Percentiles rank a stretch among this genome's conserved stretches.
Evolutionary conservation across 2,113 vertebrate genomes (phyloP).

Genomic region (Balaenoptera acutorostrata): DNA sequence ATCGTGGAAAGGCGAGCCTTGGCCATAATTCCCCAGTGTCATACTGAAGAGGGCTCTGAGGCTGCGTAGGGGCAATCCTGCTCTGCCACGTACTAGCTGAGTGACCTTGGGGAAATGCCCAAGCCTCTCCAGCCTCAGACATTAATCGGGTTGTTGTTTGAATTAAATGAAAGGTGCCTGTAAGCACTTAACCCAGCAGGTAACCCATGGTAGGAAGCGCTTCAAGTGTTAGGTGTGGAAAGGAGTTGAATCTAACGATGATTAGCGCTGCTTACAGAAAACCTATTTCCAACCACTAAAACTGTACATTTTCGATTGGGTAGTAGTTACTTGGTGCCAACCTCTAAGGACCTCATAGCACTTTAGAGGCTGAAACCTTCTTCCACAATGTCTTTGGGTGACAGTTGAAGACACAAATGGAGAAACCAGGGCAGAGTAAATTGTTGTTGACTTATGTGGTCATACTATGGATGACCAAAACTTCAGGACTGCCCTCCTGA

Average conservation of each 20-base stretch:
- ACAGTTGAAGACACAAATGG: neutral
- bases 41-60: accelerated
- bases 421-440: neutral
- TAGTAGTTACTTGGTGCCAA: neutral
- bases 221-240: neutral
- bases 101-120: neutral
- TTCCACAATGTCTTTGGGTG: neutral
- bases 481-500: neutral
- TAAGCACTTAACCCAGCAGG: neutral
- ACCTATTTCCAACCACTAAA: neutral
- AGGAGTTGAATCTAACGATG: neutral
- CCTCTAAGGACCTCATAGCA: neutral
- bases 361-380: neutral
- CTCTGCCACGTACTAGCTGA: neutral
- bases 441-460: too few species aligned
- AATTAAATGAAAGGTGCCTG: neutral
- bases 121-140: neutral
- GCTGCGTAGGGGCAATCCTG: neutral
- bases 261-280: neutral
- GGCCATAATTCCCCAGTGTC: accelerated
- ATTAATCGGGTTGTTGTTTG: neutral
- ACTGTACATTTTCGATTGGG: neutral
- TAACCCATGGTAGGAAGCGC: neutral
- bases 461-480: neutral
- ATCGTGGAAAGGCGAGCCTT: accelerated